phyloP scores from a whole-genome alignment of 1,140 invertebrate genomes.

The Diabrotica undecimpunctata region DNA sequence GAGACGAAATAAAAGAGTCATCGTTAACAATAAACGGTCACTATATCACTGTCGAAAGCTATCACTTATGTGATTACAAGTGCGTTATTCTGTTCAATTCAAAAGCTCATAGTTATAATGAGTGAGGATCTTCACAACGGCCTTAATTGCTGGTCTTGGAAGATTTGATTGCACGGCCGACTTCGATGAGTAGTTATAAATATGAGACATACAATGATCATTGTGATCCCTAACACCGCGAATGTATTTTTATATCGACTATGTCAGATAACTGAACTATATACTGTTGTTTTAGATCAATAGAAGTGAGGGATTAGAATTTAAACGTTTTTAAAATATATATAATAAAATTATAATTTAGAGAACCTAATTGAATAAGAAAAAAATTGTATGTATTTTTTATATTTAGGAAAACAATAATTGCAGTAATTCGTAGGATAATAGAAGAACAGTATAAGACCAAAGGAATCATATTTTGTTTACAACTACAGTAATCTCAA shows the following conservation, averaged over 20 bases:
- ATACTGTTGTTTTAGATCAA: no score
- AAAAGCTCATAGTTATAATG: background rate
- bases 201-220: background rate
- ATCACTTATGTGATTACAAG: constrained; percentile 2
- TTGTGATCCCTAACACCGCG: background rate
- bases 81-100: constrained; percentile 1
- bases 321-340: no score
- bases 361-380: no score
- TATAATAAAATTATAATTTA: no score
- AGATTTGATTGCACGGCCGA: background rate
- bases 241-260: background rate
- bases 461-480: no score
- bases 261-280: no score
- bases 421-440: no score
- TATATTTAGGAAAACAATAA: no score
- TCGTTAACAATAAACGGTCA: background rate
- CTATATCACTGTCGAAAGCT: background rate
- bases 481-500: no score
- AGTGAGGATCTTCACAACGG: constrained; percentile 1
- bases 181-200: background rate
- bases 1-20: background rate
- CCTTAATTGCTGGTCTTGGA: background rate
- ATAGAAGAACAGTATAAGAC: no score
- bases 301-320: no score
- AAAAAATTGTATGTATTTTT: no score